Evolutionary conservation across 2,113 vertebrate species (phyloP).

Genomic region (Manacus vitellinus): DNA sequence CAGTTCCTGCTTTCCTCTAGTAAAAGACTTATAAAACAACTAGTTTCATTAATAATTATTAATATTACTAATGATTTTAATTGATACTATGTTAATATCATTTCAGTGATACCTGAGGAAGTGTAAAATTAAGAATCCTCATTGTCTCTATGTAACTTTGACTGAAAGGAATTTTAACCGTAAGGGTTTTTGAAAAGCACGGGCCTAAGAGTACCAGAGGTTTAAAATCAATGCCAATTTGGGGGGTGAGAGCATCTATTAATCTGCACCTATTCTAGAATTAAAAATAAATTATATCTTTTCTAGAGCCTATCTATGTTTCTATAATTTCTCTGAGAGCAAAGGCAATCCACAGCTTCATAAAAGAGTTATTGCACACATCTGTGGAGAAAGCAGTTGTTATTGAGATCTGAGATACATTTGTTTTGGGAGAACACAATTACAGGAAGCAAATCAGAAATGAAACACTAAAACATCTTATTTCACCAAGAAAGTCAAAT

Average conservation of each 20-base stretch:
- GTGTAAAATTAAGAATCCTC: neutral
- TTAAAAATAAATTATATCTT: neutral
- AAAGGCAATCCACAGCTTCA: neutral
- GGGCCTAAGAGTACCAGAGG: neutral
- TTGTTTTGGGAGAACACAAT: neutral
- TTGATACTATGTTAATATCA: neutral
- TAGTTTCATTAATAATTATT: neutral
- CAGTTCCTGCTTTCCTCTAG: neutral
- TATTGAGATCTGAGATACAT: neutral
- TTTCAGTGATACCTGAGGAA: neutral
- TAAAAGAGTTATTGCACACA: neutral
- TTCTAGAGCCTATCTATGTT: neutral
- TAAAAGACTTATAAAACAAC: neutral
- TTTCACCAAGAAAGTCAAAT: neutral
- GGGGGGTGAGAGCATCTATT: rapidly evolving
- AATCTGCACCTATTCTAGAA: neutral
- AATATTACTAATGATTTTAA: neutral
- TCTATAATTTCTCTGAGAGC: neutral
- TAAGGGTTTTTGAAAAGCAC: neutral
- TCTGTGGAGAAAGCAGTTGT: neutral
- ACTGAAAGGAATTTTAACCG: neutral
- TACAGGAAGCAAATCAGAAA: neutral
- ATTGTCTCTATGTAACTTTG: neutral
- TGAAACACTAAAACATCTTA: neutral
- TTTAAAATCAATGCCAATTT: neutral